Conservation (phyloP, 1,140 invertebrate genomes). For the Meloidogyne floridensis region DNA sequence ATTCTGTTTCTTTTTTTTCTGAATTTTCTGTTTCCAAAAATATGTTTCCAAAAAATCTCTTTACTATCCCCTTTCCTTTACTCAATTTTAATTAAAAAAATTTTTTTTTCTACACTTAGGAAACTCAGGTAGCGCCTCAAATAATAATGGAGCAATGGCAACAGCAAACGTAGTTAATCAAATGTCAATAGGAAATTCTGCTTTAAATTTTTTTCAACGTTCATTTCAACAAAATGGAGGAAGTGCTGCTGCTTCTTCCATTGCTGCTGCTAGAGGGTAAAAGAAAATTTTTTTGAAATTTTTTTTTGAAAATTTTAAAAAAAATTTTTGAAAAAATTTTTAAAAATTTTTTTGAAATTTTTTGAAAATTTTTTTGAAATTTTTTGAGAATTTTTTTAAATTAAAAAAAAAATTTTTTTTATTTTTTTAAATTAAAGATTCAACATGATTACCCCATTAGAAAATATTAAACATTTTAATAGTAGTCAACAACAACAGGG, state of each 20-base stretch:
- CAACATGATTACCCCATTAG: conserved; percentile 65
- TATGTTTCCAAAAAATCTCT: background rate
- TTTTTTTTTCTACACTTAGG: background rate
- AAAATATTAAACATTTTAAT: conserved; percentile 63
- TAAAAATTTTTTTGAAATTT: background rate
- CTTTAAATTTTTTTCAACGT: conserved; percentile 53
- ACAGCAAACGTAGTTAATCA: conserved; percentile 39
- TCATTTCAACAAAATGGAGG: conserved; percentile 45
- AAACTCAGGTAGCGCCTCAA: background rate
- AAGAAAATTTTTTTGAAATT: conserved; percentile 7
- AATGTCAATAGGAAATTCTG: conserved; percentile 44
- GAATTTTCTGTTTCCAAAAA: background rate
- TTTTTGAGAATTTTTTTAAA: background rate
- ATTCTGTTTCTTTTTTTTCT: background rate
- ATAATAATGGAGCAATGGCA: conserved; percentile 31
- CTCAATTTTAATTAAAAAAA: background rate
- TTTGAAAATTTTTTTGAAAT: background rate
- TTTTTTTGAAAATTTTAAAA: background rate
- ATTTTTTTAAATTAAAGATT: conserved; percentile 41
- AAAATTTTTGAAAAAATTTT: too few relatives aligned
- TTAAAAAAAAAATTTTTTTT: background rate
- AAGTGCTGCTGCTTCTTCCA: conserved; percentile 25
- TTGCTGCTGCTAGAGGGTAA: conserved; percentile 26
- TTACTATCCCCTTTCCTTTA: background rate
- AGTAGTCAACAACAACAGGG: conserved; percentile 35